phyloP scores from a whole-genome alignment of 2,888 invertebrate species.

The Platycheirus albimanus region DNA sequence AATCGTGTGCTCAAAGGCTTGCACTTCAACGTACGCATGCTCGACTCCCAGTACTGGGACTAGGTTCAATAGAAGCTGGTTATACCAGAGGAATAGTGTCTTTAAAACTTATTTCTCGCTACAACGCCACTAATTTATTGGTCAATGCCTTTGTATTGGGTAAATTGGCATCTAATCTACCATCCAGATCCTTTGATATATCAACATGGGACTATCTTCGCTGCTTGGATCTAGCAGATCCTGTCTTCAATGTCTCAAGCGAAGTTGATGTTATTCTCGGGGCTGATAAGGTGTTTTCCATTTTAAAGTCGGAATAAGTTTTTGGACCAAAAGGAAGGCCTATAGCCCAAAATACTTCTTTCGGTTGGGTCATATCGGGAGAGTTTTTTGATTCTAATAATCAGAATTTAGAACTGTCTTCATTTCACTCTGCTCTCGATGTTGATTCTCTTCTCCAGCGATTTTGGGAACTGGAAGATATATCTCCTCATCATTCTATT shows the following conservation, averaged over 20 bases:
- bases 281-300: constrained; percentile 53
- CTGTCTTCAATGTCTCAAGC: constrained; percentile 50
- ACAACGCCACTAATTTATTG: not conserved
- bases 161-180: constrained; percentile 29
- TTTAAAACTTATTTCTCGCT: constrained; percentile 1
- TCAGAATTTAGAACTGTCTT: not conserved
- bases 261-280: constrained; percentile 62
- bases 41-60: constrained; percentile 1
- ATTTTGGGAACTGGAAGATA: constrained; percentile 61
- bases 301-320: constrained; percentile 45
- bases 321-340: constrained; percentile 20
- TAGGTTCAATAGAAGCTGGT: constrained; percentile 5
- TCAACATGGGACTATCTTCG: constrained; percentile 37
- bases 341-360: constrained; percentile 53
- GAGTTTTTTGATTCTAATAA: constrained; percentile 11
- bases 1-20: constrained; percentile 2
- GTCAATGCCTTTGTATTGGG: constrained; percentile 10
- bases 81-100: constrained; percentile 11
- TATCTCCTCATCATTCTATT: constrained; percentile 36
- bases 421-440: constrained; percentile 26
- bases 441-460: constrained; percentile 41
- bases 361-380: constrained; percentile 64
- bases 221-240: constrained; percentile 58
- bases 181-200: constrained; percentile 8
- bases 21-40: not conserved